phyloP scores from a whole-genome alignment of 2,113 vertebrate species.

The Oryzias javanicus region DNA sequence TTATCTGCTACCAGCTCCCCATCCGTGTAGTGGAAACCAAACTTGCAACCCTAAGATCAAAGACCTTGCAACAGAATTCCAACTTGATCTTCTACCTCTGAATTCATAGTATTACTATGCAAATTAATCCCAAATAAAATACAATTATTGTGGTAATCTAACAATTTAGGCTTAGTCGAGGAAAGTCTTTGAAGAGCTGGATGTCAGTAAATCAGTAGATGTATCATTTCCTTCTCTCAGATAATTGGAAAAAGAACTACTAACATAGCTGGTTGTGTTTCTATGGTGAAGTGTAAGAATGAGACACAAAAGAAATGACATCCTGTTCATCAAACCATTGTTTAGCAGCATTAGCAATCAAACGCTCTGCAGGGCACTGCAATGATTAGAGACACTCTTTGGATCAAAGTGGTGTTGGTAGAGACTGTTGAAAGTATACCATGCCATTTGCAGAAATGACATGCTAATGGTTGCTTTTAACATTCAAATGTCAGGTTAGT shows the following conservation, averaged over 20 bases:
- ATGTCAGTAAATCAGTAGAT: too few species aligned
- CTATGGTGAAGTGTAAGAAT: not conserved
- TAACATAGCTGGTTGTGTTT: not conserved
- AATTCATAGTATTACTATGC: too few species aligned
- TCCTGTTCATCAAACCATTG: conserved; percentile 1
- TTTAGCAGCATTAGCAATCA: not conserved
- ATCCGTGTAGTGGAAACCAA: too few species aligned
- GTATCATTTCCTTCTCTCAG: too few species aligned
- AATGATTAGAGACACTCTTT: conserved; percentile 9
- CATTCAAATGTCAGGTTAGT: conserved; percentile 11
- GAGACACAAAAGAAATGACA: not conserved
- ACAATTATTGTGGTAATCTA: too few species aligned
- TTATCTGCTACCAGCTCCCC: too few species aligned
- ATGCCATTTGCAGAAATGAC: conserved; percentile 18
- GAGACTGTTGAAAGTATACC: conserved; percentile 1
- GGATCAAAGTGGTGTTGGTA: not conserved
- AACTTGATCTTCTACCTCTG: too few species aligned
- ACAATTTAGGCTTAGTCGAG: too few species aligned
- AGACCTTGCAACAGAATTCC: too few species aligned
- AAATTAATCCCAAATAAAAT: too few species aligned
- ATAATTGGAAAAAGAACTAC: not conserved
- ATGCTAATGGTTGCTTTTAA: conserved; percentile 28
- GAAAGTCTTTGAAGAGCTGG: too few species aligned
- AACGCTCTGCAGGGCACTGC: not conserved
- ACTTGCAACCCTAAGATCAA: too few species aligned